Evolutionary conservation across 35 echinoderm and acorn worm genomes (phyloP), one percentile per base, ranked within the genome.

Genomic region (Chiridota heheva): DNA sequence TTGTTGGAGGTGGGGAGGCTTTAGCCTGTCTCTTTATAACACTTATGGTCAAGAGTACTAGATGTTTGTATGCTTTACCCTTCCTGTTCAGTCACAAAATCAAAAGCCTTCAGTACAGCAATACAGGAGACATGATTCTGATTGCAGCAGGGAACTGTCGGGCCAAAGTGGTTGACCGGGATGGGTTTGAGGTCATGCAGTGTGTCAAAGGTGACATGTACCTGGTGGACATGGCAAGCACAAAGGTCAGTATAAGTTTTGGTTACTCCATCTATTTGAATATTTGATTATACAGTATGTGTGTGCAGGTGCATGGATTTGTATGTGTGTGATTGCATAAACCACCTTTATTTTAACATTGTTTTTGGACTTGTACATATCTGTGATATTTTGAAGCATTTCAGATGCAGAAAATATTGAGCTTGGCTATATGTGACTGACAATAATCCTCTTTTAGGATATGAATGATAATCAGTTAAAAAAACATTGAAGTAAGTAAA

Each of bases 121-220:
- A 84, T 26, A 97, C 93, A 0, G 93, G 93, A 58, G 93, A 97
- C 73, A 86, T 72, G 36, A 82, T 97, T 26, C 80, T 97, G 17
- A 83, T 97, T 38, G 93, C 84, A 3, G 82, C 93, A 36, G 93
- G 83, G 10, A 97, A 97, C 41, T 53, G 82, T 40, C 93, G 91
- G 39, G 93, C 88, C 29, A 97, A 97, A 69, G 93, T 97, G 1
- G 85, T 97, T 7, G 93, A 97, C 67, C 58, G 93, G 6, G 93
- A 97, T 76, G 93, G 93, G 22, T 97, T 97, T 91, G 88, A 91
- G 62, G 72, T 97, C 38, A 97, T 97, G 93, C 88, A 97, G 39
- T 91, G 88, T 67, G 88, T 75, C 26, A 87, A 26, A 43, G 93
- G 93, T 16, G 93, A 97, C 45, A 82, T 87, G 71, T 97, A 97